Conservation (phyloP, 1,140 invertebrate species). For the Drosophila yakuba region DNA sequence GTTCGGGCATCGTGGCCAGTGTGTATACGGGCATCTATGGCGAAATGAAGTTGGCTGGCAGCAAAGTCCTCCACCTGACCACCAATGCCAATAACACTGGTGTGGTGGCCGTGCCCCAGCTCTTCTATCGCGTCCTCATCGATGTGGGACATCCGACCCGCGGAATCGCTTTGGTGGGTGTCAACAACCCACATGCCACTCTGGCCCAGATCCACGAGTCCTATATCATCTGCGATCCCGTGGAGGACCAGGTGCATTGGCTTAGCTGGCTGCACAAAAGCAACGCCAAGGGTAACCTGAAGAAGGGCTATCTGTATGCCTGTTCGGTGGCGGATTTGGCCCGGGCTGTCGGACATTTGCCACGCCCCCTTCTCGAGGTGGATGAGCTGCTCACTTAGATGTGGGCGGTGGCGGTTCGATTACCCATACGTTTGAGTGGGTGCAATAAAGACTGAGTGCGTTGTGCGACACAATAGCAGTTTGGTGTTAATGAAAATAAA, state of each 20-base stretch:
- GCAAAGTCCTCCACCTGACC: constrained; percentile 85
- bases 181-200: constrained; percentile 87
- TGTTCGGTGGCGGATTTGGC: constrained; percentile 88
- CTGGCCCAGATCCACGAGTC: constrained; percentile 66
- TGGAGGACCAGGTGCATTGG: constrained; percentile 85
- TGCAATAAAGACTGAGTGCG: constrained; percentile 35
- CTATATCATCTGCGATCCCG: constrained; percentile 86
- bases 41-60: constrained; percentile 78
- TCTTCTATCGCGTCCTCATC: constrained; percentile 87
- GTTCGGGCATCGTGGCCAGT: constrained; percentile 74
- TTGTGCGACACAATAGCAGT: neutral
- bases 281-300: constrained; percentile 84
- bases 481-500: neutral
- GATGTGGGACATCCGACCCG: constrained; percentile 45
- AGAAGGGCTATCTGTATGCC: constrained; percentile 85
- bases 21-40: constrained; percentile 87
- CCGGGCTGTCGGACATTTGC: constrained; percentile 84
- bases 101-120: constrained; percentile 85
- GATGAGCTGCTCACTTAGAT: constrained; percentile 47
- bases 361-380: constrained; percentile 48
- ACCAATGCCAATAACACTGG: constrained; percentile 69
- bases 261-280: constrained; percentile 84
- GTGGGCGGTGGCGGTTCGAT: constrained; percentile 1
- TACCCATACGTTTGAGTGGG: constrained; percentile 5
- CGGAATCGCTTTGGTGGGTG: constrained; percentile 86